These are phyloP conservation scores for Incurvaria masculella DNA, from an alignment of 2,888 invertebrate species.

Conservation along the genomic window DNA sequence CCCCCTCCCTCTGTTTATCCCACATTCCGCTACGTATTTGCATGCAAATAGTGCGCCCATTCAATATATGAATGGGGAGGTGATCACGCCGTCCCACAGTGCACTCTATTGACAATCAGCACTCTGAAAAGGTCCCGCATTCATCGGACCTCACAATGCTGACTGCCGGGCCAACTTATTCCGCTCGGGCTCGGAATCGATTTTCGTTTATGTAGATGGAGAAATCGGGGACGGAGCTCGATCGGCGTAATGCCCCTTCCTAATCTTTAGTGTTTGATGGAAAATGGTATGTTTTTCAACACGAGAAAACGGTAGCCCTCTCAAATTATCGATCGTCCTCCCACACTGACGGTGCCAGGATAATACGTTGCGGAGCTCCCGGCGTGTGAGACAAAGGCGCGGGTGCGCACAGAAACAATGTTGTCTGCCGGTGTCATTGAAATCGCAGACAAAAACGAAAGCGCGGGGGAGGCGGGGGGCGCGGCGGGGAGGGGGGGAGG, in stretches of 20 bases:
- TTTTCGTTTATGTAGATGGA: no score
- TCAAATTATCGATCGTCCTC: neutral
- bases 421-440: constrained; percentile 18
- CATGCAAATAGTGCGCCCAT: constrained; percentile 5
- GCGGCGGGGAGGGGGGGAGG: no score
- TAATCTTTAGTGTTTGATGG: no score
- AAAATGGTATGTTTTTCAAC: no score
- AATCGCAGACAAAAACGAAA: constrained; percentile 13
- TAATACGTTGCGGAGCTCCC: constrained; percentile 15
- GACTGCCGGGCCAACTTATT: neutral
- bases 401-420: constrained; percentile 15
- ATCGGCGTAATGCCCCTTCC: no score
- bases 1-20: neutral
- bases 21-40: constrained; percentile 7
- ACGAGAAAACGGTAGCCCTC: no score
- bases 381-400: constrained; percentile 16
- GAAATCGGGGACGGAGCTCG: no score
- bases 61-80: neutral
- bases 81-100: neutral
- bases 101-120: neutral
- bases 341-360: neutral
- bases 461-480: neutral
- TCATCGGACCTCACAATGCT: neutral
- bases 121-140: neutral
- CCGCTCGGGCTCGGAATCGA: no score